phyloP scores from a whole-genome alignment of 2,113 vertebrate genomes.

The Ginglymostoma cirratum region DNA sequence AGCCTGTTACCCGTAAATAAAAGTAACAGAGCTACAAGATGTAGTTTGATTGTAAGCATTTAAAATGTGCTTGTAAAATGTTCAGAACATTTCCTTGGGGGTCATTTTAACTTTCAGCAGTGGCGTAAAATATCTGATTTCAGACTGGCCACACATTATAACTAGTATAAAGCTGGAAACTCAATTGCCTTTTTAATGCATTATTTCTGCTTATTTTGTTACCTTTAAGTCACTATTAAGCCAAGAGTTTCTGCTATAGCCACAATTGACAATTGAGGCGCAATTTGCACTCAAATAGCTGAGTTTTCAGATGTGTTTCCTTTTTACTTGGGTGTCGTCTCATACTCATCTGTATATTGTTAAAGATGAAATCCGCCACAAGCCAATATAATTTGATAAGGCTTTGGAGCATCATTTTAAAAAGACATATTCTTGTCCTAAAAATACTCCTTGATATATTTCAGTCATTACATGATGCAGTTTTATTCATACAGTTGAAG shows the following conservation, averaged over 20 bases:
- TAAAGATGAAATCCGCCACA: background rate
- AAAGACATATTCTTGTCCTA: background rate
- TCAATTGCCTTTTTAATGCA: background rate
- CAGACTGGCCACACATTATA: background rate
- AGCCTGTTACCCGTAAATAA: background rate
- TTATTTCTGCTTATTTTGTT: background rate
- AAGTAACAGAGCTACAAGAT: background rate
- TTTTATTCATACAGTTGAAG: background rate
- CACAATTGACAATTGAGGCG: background rate
- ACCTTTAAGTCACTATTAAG: background rate
- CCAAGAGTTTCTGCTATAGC: background rate
- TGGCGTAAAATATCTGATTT: background rate
- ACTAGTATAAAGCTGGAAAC: background rate
- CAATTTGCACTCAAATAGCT: background rate
- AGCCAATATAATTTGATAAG: background rate
- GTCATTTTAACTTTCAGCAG: background rate
- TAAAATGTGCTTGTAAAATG: background rate
- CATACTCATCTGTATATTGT: background rate
- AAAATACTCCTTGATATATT: no score
- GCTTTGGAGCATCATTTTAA: background rate
- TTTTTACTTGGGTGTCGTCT: background rate
- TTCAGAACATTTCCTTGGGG: background rate
- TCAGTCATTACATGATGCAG: background rate
- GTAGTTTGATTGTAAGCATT: background rate
- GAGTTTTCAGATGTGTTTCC: background rate